Evolutionary conservation across 2,797 vertebrate genomes (phyloP).

Genomic region (Leptoclinus maculatus): DNA sequence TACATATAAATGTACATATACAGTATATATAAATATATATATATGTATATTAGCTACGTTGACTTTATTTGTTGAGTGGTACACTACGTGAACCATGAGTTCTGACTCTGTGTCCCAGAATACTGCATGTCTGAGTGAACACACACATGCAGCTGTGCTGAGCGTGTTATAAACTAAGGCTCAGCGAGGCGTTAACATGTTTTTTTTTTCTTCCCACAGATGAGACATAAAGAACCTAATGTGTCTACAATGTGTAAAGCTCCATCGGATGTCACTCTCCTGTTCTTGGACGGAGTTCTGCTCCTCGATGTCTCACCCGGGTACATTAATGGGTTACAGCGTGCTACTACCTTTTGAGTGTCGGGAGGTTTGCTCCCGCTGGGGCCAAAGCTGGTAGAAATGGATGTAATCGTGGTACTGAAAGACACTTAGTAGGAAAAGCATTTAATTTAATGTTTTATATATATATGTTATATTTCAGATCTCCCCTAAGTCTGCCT

Average conservation of each 20-base stretch:
- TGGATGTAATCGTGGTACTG: constrained; percentile 12
- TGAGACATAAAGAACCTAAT: constrained; percentile 52
- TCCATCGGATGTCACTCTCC: constrained; percentile 57
- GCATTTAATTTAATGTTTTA: constrained; percentile 41
- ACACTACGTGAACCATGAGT: constrained; percentile 29
- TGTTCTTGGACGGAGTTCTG: neutral
- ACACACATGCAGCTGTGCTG: constrained; percentile 47
- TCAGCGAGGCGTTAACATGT: constrained; percentile 43
- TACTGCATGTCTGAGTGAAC: constrained; percentile 40
- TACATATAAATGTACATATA: neutral
- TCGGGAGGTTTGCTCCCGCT: neutral
- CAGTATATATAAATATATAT: neutral
- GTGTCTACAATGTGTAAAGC: constrained; percentile 57
- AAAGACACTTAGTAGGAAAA: constrained; percentile 24
- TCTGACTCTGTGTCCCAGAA: constrained; percentile 21
- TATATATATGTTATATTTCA: constrained; percentile 35
- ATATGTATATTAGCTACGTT: neutral
- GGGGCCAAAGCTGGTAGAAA: constrained; percentile 26
- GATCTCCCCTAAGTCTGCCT: constrained; percentile 3
- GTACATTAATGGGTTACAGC: constrained; percentile 35
- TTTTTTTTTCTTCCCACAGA: constrained; percentile 52
- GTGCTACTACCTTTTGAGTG: neutral
- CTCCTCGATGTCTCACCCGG: neutral
- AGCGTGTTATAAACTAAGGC: constrained; percentile 43
- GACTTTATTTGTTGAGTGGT: neutral